These are phyloP conservation scores for Marasmarcha lunaedactyla DNA, from an alignment of 2,888 invertebrate species.

Conservation along the genomic window DNA sequence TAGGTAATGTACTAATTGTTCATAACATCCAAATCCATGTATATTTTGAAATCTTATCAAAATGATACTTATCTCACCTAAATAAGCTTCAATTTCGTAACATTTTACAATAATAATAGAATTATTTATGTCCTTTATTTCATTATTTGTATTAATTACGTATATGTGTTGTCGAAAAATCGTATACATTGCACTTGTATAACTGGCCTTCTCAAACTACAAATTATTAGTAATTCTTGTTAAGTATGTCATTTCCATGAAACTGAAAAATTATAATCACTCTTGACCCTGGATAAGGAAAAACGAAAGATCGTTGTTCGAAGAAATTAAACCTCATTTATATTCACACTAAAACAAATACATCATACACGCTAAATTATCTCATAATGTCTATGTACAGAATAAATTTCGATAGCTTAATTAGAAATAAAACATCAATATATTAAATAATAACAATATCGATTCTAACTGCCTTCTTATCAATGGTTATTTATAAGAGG, in stretches of 20 bases:
- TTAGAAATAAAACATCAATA: slow-evolving; percentile 69
- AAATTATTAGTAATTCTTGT: slow-evolving; percentile 25
- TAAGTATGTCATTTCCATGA: slow-evolving; percentile 33
- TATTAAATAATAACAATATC: slow-evolving; percentile 71
- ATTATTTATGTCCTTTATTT: slow-evolving; percentile 48
- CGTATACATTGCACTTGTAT: slow-evolving; percentile 71
- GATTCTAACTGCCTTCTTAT: slow-evolving; percentile 69
- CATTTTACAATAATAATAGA: slow-evolving; percentile 56
- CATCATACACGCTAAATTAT: slow-evolving; percentile 68
- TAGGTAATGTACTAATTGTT: too few species aligned
- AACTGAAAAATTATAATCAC: slow-evolving; percentile 32
- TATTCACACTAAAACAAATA: slow-evolving; percentile 71
- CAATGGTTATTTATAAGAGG: slow-evolving; percentile 72
- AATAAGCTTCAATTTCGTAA: slow-evolving; percentile 55
- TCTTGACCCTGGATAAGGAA: slow-evolving; percentile 34
- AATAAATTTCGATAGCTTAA: slow-evolving; percentile 64
- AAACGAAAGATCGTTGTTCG: slow-evolving; percentile 46
- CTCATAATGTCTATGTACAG: slow-evolving; percentile 54
- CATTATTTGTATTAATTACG: slow-evolving; percentile 63
- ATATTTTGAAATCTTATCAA: slow-evolving; percentile 39
- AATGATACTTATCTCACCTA: slow-evolving; percentile 35
- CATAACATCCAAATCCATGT: slow-evolving; percentile 19
- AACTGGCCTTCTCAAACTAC: slow-evolving; percentile 64
- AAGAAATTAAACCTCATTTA: slow-evolving; percentile 57
- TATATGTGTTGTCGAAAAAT: slow-evolving; percentile 68